These are phyloP conservation scores for Drosophila elegans DNA, from an alignment of 1,140 invertebrate species.

Conservation along the genomic window DNA sequence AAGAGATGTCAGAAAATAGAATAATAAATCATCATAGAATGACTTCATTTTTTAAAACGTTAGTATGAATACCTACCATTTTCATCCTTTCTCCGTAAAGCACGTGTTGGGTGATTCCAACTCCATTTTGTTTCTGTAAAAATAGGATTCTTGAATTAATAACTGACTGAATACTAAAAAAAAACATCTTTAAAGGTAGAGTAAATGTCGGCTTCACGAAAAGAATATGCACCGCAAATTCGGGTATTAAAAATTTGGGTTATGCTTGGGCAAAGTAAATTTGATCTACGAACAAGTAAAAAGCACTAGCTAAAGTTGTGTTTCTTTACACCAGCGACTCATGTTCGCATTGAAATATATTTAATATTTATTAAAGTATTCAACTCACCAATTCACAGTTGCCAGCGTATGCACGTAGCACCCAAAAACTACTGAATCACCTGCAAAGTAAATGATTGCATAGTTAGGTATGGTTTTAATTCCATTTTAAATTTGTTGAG, in stretches of 20 bases:
- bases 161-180: background rate
- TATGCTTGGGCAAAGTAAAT: constrained; percentile 78
- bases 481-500: constrained; percentile 17
- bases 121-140: constrained; percentile 27
- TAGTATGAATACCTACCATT: constrained; percentile 4
- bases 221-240: constrained; percentile 83
- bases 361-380: background rate
- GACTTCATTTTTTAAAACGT: too few species aligned
- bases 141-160: constrained; percentile 2
- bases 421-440: constrained; percentile 19
- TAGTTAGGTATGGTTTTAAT: background rate
- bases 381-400: constrained; percentile 35
- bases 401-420: constrained; percentile 1
- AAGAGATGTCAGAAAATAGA: constrained; percentile 79
- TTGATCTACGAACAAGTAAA: constrained; percentile 79
- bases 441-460: constrained; percentile 13
- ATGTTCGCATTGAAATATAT: constrained; percentile 37
- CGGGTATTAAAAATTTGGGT: constrained; percentile 65
- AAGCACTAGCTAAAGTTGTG: constrained; percentile 82
- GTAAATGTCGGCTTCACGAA: constrained; percentile 66
- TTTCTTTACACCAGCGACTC: constrained; percentile 84
- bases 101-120: constrained; percentile 1
- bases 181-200: background rate
- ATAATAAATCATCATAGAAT: constrained; percentile 70
- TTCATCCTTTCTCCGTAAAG: background rate